Conservation (phyloP, 1,140 invertebrate genomes). For the Aphaenogaster rudis region DNA sequence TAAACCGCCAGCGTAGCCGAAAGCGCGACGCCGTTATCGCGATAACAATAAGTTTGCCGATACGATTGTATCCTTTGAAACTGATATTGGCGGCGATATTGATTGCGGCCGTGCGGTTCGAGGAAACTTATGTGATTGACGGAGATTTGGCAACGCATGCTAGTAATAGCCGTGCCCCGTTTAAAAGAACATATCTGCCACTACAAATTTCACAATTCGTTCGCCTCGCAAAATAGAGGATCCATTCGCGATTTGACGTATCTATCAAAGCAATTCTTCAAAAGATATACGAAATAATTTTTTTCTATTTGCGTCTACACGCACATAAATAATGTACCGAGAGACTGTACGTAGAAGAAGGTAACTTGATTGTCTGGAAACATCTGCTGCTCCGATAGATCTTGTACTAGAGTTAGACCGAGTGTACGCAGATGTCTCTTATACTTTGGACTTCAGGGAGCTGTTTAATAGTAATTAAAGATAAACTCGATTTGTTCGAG, state of each 20-base stretch:
- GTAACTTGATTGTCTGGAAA: not conserved
- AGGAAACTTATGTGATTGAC: constrained; percentile 50
- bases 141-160: constrained; percentile 44
- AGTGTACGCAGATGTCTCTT: constrained; percentile 24
- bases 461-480: constrained; percentile 28
- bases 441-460: not conserved
- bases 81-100: constrained; percentile 26
- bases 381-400: not conserved
- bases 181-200: constrained; percentile 28
- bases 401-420: not conserved
- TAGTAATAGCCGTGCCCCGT: constrained; percentile 36
- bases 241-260: not conserved
- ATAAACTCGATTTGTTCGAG: constrained; percentile 21
- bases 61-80: constrained; percentile 63
- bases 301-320: not conserved
- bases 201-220: constrained; percentile 1
- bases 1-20: constrained; percentile 58
- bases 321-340: not conserved
- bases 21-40: constrained; percentile 67
- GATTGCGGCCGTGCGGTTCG: constrained; percentile 38
- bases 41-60: constrained; percentile 76
- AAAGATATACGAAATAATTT: not conserved
- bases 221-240: not conserved
- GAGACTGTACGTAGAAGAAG: not conserved
- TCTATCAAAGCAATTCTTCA: not conserved